phyloP scores from a whole-genome alignment of 2,888 invertebrate species.

The Rhabditophanes sp. region DNA sequence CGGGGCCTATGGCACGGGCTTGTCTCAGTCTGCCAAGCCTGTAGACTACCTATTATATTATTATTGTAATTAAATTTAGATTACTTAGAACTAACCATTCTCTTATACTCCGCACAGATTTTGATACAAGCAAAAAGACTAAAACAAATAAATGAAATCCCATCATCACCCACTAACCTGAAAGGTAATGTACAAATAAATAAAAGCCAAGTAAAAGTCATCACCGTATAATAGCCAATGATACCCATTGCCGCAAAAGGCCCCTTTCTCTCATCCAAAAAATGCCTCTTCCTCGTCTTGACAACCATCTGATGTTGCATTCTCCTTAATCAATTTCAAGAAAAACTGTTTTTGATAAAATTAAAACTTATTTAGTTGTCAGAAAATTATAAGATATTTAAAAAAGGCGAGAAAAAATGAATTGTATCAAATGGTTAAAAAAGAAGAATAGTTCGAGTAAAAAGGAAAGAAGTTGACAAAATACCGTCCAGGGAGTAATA shows the following conservation, averaged over 20 bases:
- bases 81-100: slow-evolving; percentile 27
- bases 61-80: not conserved
- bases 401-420: slow-evolving; percentile 1
- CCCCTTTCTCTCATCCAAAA: too few species aligned
- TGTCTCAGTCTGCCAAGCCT: slow-evolving; percentile 36
- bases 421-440: not conserved
- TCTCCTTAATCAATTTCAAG: not conserved
- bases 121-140: slow-evolving; percentile 37
- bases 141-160: too few species aligned
- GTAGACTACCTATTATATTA: slow-evolving; percentile 30
- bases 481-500: slow-evolving; percentile 1
- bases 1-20: slow-evolving; percentile 33
- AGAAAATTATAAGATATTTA: not conserved
- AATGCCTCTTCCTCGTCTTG: too few species aligned
- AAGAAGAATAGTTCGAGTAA: slow-evolving; percentile 1
- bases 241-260: not conserved
- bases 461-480: slow-evolving; percentile 1
- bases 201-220: slow-evolving; percentile 21
- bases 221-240: slow-evolving; percentile 12
- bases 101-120: slow-evolving; percentile 44
- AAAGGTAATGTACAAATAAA: slow-evolving; percentile 42
- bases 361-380: not conserved
- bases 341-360: not conserved
- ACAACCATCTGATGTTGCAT: too few species aligned
- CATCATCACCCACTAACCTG: too few species aligned